These are phyloP conservation scores for Psophia crepitans DNA, from an alignment of 2,113 vertebrate species.

Conservation along the genomic window DNA sequence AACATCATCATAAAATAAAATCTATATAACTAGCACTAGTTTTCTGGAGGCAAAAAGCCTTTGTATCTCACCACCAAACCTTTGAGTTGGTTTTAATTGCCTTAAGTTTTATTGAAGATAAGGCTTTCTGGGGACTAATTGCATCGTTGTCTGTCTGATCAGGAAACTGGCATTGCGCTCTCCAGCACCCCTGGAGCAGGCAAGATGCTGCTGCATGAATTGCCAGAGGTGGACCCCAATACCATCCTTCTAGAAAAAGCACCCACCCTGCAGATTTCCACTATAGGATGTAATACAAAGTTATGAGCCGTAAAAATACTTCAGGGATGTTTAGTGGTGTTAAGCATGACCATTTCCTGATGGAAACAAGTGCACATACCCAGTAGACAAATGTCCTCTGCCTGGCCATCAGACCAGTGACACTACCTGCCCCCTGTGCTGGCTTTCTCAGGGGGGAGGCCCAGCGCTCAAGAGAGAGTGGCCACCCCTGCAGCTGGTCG, in stretches of 20 bases:
- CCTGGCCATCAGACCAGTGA: not conserved
- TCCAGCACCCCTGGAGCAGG: not conserved
- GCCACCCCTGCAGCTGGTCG: not conserved
- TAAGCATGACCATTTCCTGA: not conserved
- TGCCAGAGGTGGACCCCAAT: not conserved
- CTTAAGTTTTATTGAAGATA: not conserved
- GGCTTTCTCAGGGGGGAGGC: not conserved
- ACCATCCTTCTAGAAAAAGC: not conserved
- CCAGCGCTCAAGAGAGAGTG: not conserved
- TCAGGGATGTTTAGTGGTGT: not conserved
- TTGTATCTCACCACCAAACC: not conserved
- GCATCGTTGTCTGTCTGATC: not conserved
- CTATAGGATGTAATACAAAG: not conserved
- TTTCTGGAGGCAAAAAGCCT: not conserved
- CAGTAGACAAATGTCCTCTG: not conserved
- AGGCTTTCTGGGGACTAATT: not conserved
- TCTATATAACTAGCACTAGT: not conserved
- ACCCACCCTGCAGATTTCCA: not conserved
- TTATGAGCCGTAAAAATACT: not conserved
- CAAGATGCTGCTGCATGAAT: not conserved
- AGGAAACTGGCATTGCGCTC: not conserved
- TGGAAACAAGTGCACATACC: not conserved
- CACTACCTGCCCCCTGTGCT: not conserved
- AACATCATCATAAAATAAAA: not conserved
- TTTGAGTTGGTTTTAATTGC: not conserved